Base-by-base conservation (phyloP, 2,113 vertebrate genomes). In the Sakesphorus luctuosus region DNA sequence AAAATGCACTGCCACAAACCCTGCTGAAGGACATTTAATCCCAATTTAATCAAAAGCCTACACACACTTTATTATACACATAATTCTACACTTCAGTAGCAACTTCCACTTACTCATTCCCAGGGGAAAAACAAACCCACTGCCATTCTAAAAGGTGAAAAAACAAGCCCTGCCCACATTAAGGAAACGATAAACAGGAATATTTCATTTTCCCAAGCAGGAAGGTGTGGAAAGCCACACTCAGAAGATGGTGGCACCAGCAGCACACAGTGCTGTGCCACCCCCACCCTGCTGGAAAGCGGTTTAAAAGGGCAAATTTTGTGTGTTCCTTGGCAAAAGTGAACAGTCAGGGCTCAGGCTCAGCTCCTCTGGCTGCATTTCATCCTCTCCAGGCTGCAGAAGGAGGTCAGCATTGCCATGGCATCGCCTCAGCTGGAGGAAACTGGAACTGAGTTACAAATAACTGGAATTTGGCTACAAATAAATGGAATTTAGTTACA, bases 301-400 rank as follows among this genome's bases (percentile, higher is more conserved):
- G 2, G 16, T 16, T 72, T 49, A 9, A 68, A 49, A 36, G 11
- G 6, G 63, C 17, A 9, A 11, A 59, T 76, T 49, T 6, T 9
- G 40, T 0, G 3, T 59, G 47, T 11, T 86, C 21, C 10, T 11
- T 9, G 2, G 36, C 14, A 49, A 66, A 83, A 13, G 0, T 2
- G 5, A 44, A 6, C 0, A 11, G 15, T 46, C 56, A 79, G n/a
- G 43, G 53, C 29, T 46, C 19, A 15, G 79, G 61, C 26, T 58
- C 23, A 14, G 50, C n/a, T 44, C 29, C 52, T 63, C 67, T 13
- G 43, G 47, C n/a, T 86, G 53, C 12, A 18, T 35, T 75, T 55
- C 11, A 23, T 8, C n/a, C 7, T 0, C 28, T 6, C 28, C 25
- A 36, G 40, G 20, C 36, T 79, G 26, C 46, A 63, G 38, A 21